Percentiles rank a stretch among this genome's conserved stretches.
These are phyloP conservation scores for Acrobasis repandana DNA, from an alignment of 2,888 invertebrate genomes.

Conservation along the genomic window DNA sequence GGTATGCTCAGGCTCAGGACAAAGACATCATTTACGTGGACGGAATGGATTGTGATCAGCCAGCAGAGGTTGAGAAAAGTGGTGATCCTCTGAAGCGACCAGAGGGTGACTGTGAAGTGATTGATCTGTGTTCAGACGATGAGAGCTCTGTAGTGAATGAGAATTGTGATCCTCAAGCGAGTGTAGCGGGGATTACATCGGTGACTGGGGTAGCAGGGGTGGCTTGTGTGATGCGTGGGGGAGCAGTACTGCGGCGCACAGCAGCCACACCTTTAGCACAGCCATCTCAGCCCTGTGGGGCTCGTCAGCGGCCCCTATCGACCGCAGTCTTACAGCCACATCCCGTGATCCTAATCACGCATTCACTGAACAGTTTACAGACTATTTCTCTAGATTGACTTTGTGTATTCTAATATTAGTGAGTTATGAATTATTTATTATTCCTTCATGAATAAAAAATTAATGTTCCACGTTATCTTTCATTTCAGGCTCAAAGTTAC, in stretches of 20 bases:
- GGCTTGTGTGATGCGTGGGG: slow-evolving; percentile 45
- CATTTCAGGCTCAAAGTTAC: slow-evolving; percentile 30
- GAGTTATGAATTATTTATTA: slow-evolving; percentile 71
- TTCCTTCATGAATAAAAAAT: slow-evolving; percentile 61
- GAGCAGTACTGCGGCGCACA: slow-evolving; percentile 55
- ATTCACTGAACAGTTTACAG: slow-evolving; percentile 72
- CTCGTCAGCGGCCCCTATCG: slow-evolving; percentile 64
- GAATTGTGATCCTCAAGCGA: slow-evolving; percentile 71
- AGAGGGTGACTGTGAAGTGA: slow-evolving; percentile 80
- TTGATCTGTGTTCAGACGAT: slow-evolving; percentile 87
- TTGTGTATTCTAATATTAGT: slow-evolving; percentile 60
- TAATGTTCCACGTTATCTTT: slow-evolving; percentile 59
- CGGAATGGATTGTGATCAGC: slow-evolving; percentile 57
- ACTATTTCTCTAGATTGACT: slow-evolving; percentile 76
- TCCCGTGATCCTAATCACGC: slow-evolving; percentile 72
- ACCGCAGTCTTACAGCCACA: slow-evolving; percentile 69
- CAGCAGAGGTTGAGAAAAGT: slow-evolving; percentile 50
- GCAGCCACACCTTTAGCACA: slow-evolving; percentile 67
- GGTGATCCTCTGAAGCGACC: slow-evolving; percentile 61
- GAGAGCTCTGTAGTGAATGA: slow-evolving; percentile 74
- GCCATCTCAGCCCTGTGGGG: slow-evolving; percentile 73
- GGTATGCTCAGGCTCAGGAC: slow-evolving; percentile 45
- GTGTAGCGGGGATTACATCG: slow-evolving; percentile 68
- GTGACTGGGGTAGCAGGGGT: slow-evolving; percentile 51
- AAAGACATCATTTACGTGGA: slow-evolving; percentile 76